phyloP scores from a whole-genome alignment of 2,113 vertebrate species.

The Taurulus bubalis region DNA sequence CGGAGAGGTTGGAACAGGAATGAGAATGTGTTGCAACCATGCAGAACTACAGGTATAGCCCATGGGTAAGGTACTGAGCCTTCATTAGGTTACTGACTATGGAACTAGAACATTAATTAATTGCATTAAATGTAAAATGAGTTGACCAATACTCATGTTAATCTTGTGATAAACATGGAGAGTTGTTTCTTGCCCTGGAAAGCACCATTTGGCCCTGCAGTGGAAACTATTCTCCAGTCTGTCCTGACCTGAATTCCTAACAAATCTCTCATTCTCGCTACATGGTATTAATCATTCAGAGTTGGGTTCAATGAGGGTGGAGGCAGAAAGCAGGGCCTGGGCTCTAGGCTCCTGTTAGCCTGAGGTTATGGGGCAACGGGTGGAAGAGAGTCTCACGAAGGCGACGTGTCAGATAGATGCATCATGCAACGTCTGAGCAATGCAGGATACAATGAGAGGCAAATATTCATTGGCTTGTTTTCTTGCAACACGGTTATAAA shows the following conservation, averaged over 20 bases:
- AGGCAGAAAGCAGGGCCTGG: not conserved
- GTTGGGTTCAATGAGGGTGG: slow-evolving; percentile 31
- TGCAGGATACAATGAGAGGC: slow-evolving; percentile 5
- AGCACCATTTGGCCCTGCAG: slow-evolving; percentile 24
- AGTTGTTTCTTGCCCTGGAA: slow-evolving; percentile 6
- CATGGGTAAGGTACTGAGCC: not conserved
- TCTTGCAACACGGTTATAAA: not conserved
- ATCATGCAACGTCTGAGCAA: not conserved
- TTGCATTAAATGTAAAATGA: not conserved
- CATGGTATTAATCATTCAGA: slow-evolving; percentile 70
- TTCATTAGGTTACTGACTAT: not conserved
- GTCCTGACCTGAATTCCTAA: slow-evolving; percentile 69
- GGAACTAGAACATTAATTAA: not conserved
- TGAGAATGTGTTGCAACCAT: not conserved
- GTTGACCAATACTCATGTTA: too few relatives aligned
- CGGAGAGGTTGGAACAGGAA: too few relatives aligned
- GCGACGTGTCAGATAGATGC: slow-evolving; percentile 10
- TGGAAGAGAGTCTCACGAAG: slow-evolving; percentile 23
- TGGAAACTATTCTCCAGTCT: slow-evolving; percentile 27
- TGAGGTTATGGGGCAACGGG: slow-evolving; percentile 37
- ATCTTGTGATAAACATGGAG: slow-evolving; percentile 10
- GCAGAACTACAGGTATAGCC: not conserved
- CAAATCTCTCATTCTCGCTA: slow-evolving; percentile 37
- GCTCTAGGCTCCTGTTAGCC: slow-evolving; percentile 42
- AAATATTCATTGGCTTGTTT: slow-evolving; percentile 12